Base-by-base conservation (phyloP, 2,113 vertebrate species). In the Meleagris gallopavo region DNA sequence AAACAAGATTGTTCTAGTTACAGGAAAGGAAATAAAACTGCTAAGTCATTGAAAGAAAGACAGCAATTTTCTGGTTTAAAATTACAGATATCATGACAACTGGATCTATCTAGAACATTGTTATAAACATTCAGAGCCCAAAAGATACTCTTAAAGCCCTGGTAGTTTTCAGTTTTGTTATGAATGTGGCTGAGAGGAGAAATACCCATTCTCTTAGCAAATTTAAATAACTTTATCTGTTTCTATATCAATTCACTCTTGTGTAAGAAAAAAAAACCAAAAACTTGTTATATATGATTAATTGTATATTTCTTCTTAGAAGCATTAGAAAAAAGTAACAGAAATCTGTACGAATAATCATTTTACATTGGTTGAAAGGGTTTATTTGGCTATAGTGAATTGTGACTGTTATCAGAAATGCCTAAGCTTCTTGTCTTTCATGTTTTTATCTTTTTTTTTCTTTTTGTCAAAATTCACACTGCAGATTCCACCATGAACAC, bases 11-110 rank as follows among this genome's bases (percentile, higher is more conserved):
- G 2, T 45, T 82, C 29, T 54, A 12, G 54, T 10, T 76, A 12
- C 6, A 52, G 20, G 29, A 69, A 83, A 65, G 6, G 2, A 60
- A 10, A 19, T 11, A 72, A 29, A 2, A 65, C 11, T n/a, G 50
- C 7, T 43, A 36, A 50, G 17, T 25, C 0, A 0, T 4, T 83
- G 27, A 27, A 55, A 30, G 34, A 41, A 61, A 88, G 2, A 9
- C 50, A 66, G 2, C 1, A 82, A 21, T 29, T 61, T 61, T 74
- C 24, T 76, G 27, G 10, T 67, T 86, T 34, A 45, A 77, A 81
- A 57, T 13, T n/a, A 10, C 8, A n/a, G 14, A 21, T 52, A 24
- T 83, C n/a, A 8, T 64, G 34, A 50, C 29, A 55, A 15, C 5
- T 80, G 43, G 3, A 67, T 18, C 17, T 48, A 8, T 24, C 18